phyloP scores from a whole-genome alignment of 2,113 vertebrate genomes.

The Dasyprocta punctata region DNA sequence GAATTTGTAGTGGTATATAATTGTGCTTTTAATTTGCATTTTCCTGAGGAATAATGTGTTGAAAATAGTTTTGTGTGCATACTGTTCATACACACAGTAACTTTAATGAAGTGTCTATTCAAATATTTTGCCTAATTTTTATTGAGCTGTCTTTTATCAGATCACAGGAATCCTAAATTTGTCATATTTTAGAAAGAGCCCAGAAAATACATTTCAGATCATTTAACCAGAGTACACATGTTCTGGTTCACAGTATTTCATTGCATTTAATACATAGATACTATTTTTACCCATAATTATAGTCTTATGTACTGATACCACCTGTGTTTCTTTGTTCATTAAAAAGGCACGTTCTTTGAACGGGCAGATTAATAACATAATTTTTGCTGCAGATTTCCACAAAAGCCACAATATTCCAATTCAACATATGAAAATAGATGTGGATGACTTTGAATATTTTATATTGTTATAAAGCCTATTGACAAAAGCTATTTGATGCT shows the following conservation, averaged over 20 bases:
- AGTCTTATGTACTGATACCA: constrained; percentile 17
- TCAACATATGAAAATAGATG: constrained; percentile 64
- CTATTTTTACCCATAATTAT: neutral
- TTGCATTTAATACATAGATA: neutral
- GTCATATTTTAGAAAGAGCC: neutral
- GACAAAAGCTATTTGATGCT: constrained; percentile 70
- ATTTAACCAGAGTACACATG: constrained; percentile 24
- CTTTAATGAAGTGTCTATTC: neutral
- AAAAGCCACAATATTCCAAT: constrained; percentile 46
- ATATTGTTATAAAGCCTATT: constrained; percentile 50
- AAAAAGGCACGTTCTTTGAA: constrained; percentile 23
- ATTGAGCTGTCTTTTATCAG: constrained; percentile 18
- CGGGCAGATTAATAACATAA: neutral
- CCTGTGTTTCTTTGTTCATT: constrained; percentile 27
- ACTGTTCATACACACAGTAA: neutral
- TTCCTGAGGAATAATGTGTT: constrained; percentile 2
- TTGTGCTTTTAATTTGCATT: neutral
- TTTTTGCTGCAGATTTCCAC: constrained; percentile 33
- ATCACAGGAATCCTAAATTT: neutral
- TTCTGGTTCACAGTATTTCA: constrained; percentile 22
- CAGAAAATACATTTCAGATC: constrained; percentile 33
- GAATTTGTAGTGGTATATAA: neutral
- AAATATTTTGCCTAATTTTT: neutral
- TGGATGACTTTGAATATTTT: constrained; percentile 60
- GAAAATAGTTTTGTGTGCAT: neutral